These are phyloP conservation scores for Kryptolebias marmoratus DNA, from an alignment of 2,113 vertebrate species.

Conservation along the genomic window DNA sequence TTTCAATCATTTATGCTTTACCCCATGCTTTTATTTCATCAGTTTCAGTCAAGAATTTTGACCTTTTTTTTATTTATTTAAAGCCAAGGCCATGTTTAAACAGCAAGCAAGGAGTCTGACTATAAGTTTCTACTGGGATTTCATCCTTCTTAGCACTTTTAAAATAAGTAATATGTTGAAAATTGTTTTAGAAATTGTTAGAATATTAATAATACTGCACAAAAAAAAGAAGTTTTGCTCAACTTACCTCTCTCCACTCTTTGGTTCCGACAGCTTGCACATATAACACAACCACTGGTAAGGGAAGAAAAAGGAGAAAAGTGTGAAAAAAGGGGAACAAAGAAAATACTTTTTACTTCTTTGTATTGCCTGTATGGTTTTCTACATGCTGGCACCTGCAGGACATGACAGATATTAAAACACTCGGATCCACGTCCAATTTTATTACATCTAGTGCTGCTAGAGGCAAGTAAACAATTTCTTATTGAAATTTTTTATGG, in stretches of 20 bases:
- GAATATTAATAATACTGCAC: too few species aligned
- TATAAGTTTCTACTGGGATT: neutral
- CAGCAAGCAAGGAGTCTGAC: neutral
- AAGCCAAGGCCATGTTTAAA: neutral
- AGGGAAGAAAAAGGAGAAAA: slow-evolving; percentile 24
- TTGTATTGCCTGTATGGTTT: neutral
- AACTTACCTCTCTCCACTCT: slow-evolving; percentile 90
- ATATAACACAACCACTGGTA: slow-evolving; percentile 86
- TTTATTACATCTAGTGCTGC: slow-evolving; percentile 10
- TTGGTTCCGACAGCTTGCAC: slow-evolving; percentile 85
- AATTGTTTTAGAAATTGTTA: too few species aligned
- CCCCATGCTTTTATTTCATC: slow-evolving; percentile 24
- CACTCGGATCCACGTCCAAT: slow-evolving; percentile 15
- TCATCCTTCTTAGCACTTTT: neutral
- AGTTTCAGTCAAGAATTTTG: slow-evolving; percentile 1
- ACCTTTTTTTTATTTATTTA: neutral
- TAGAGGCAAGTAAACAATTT: slow-evolving; percentile 24
- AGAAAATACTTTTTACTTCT: neutral
- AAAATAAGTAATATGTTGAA: too few species aligned
- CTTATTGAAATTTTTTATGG: neutral
- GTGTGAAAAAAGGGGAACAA: slow-evolving; percentile 15
- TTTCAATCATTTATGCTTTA: slow-evolving; percentile 34
- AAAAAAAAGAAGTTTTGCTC: slow-evolving; percentile 7
- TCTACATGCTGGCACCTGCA: slow-evolving; percentile 8
- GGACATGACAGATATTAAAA: slow-evolving; percentile 21